These are phyloP conservation scores for Lepas anatifera DNA, from an alignment of 2,888 invertebrate genomes.

Conservation along the genomic window DNA sequence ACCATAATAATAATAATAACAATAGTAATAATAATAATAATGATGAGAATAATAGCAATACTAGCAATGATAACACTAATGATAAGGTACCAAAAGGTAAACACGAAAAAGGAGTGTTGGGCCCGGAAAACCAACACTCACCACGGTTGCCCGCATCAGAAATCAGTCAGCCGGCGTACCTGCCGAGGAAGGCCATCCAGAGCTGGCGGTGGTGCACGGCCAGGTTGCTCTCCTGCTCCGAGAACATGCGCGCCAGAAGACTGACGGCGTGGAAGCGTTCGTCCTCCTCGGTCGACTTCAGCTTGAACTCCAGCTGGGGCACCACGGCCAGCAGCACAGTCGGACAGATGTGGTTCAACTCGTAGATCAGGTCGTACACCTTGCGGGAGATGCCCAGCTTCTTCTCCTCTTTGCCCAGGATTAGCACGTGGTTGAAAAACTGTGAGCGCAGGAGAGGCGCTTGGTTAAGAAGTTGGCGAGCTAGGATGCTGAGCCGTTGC, in stretches of 20 bases:
- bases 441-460: conserved; percentile 36
- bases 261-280: conserved; percentile 82
- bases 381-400: conserved; percentile 45
- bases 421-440: conserved; percentile 92
- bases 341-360: conserved; percentile 85
- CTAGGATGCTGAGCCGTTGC: no score
- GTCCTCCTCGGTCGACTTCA: conserved; percentile 77
- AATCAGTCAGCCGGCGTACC: conserved; percentile 31
- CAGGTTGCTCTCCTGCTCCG: conserved; percentile 78
- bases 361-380: conserved; percentile 92
- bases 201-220: conserved; percentile 75
- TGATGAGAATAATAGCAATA: no score
- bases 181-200: conserved; percentile 84
- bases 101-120: no score
- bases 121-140: no score
- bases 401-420: conserved; percentile 81
- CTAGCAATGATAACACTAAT: no score
- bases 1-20: no score
- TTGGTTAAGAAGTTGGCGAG: conserved; percentile 15
- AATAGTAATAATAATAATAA: no score
- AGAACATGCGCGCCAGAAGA: conserved; percentile 89
- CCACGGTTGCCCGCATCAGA: no score
- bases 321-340: conserved; percentile 72
- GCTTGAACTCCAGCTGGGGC: conserved; percentile 74
- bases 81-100: no score